phyloP scores from a whole-genome alignment of 2,888 invertebrate genomes.

The Stomorhina lunata region DNA sequence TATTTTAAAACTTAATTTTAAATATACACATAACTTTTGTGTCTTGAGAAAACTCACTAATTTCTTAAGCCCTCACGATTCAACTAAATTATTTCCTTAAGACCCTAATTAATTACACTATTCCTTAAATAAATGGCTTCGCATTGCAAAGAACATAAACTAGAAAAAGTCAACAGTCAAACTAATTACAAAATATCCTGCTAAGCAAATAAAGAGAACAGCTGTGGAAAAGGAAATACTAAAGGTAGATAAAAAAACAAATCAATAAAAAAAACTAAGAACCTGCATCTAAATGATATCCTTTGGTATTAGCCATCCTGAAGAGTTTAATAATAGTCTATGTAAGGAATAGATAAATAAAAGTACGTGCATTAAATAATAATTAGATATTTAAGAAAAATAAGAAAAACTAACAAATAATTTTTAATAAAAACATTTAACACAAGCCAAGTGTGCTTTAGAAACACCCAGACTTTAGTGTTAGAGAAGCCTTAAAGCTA shows the following conservation, averaged over 20 bases:
- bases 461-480: not conserved
- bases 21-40: no score
- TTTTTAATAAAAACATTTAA: not conserved
- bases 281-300: not conserved
- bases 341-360: conserved; percentile 44
- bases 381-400: conserved; percentile 14
- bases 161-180: conserved; percentile 40
- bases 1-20: not conserved
- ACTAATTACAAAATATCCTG: conserved; percentile 48
- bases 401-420: not conserved
- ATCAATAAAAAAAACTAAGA: not conserved
- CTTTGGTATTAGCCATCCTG: not conserved
- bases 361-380: conserved; percentile 53
- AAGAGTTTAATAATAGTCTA: not conserved
- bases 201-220: conserved; percentile 16
- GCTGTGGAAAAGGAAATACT: not conserved
- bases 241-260: not conserved
- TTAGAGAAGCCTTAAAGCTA: not conserved
- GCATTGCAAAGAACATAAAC: not conserved
- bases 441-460: not conserved
- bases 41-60: no score
- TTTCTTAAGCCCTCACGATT: no score
- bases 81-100: no score
- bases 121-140: no score
- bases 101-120: no score